Evolutionary conservation across 2,888 invertebrate genomes (phyloP).

Genomic region (Salpingus planirostris): DNA sequence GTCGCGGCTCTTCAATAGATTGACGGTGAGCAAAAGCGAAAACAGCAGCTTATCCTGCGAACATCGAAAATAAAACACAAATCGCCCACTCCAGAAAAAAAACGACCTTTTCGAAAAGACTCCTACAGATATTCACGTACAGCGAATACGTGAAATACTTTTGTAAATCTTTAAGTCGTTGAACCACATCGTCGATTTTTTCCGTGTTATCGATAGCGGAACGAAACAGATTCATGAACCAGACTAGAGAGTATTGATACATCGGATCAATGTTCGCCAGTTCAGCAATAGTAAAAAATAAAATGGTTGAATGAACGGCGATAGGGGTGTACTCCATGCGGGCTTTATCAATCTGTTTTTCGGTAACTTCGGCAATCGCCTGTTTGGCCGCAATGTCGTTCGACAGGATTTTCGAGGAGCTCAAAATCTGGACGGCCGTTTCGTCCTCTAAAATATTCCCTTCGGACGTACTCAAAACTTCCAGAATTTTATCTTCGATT

Average conservation of each 20-base stretch:
- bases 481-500: conserved; percentile 84
- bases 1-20: conserved; percentile 55
- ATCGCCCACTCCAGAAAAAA: conserved; percentile 1
- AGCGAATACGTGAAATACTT: conserved; percentile 81
- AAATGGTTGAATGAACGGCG: conserved; percentile 77
- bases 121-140: conserved; percentile 85
- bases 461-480: conserved; percentile 60
- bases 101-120: conserved; percentile 79
- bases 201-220: conserved; percentile 80
- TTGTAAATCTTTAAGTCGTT: conserved; percentile 64
- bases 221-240: conserved; percentile 88
- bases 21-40: conserved; percentile 65
- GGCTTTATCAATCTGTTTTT: conserved; percentile 78
- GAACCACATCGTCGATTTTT: conserved; percentile 69
- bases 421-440: conserved; percentile 78
- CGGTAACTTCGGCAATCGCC: conserved; percentile 79
- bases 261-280: conserved; percentile 82
- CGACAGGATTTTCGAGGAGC: conserved; percentile 80
- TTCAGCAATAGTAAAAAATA: conserved; percentile 75
- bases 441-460: conserved; percentile 87
- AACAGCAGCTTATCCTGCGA: conserved; percentile 86
- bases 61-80: too few species aligned
- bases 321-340: conserved; percentile 84
- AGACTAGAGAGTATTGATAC: conserved; percentile 92
- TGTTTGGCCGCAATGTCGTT: conserved; percentile 91